phyloP scores from a whole-genome alignment of 2,113 vertebrate genomes.

The Dicentrarchus labrax region DNA sequence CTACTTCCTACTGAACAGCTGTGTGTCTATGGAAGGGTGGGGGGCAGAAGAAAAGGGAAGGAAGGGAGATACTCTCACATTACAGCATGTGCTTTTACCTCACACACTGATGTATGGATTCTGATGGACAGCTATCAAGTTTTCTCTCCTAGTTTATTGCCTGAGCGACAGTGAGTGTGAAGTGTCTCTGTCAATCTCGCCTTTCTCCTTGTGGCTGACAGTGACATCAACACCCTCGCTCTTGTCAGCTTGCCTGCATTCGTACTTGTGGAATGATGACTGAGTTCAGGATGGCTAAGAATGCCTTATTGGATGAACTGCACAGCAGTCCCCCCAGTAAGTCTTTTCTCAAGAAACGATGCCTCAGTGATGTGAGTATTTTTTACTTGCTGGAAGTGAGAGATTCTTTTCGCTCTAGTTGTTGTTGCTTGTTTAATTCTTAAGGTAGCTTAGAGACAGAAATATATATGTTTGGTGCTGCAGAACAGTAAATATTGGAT shows the following conservation, averaged over 20 bases:
- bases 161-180: slow-evolving; percentile 43
- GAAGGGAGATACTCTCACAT: slow-evolving; percentile 55
- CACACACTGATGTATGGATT: slow-evolving; percentile 26
- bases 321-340: slow-evolving; percentile 50
- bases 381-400: slow-evolving; percentile 26
- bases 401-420: slow-evolving; percentile 4
- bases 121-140: slow-evolving; percentile 47
- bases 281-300: slow-evolving; percentile 68
- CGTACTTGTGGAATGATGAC: slow-evolving; percentile 61
- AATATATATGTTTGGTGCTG: neutral
- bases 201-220: slow-evolving; percentile 39
- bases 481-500: neutral
- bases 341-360: slow-evolving; percentile 67
- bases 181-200: slow-evolving; percentile 53
- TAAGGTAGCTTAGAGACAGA: neutral
- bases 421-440: slow-evolving; percentile 16
- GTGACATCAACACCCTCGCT: slow-evolving; percentile 51
- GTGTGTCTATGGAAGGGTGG: slow-evolving; percentile 44
- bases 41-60: slow-evolving; percentile 68
- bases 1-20: slow-evolving; percentile 65
- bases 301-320: slow-evolving; percentile 42
- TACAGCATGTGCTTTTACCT: slow-evolving; percentile 32
- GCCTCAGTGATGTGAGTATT: slow-evolving; percentile 81
- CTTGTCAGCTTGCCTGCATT: slow-evolving; percentile 43
- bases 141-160: slow-evolving; percentile 4